Percentiles rank a stretch among this genome's conserved stretches.
These are phyloP conservation scores for Pandemis heparana DNA, from an alignment of 2,888 invertebrate species.

Conservation along the genomic window DNA sequence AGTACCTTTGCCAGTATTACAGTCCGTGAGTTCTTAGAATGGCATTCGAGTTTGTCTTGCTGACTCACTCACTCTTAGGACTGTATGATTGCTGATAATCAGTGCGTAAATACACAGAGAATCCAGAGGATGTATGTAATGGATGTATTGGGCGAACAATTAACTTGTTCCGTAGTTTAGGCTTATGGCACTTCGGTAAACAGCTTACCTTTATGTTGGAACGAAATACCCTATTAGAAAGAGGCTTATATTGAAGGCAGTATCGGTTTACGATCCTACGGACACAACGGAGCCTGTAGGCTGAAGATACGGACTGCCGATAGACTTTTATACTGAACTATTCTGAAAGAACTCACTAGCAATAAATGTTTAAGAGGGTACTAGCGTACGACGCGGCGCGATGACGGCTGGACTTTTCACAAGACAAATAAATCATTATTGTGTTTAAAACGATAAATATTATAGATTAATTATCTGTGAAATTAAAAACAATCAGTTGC, in stretches of 20 bases:
- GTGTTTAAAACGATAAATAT: too few species aligned
- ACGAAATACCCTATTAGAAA: constrained; percentile 12
- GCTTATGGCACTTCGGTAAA: constrained; percentile 7
- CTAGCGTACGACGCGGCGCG: background rate
- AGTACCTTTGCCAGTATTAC: too few species aligned
- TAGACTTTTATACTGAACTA: background rate
- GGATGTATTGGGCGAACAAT: background rate
- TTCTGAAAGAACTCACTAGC: too few species aligned
- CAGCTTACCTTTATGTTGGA: constrained; percentile 10
- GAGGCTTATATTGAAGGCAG: constrained; percentile 5
- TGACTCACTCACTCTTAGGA: too few species aligned
- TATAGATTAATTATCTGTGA: too few species aligned
- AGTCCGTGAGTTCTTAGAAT: too few species aligned
- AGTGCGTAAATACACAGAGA: background rate
- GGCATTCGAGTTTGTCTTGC: too few species aligned
- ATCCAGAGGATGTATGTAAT: too few species aligned
- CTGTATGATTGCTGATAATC: background rate
- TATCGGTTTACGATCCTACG: constrained; percentile 5
- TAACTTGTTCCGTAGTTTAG: background rate
- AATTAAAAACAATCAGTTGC: too few species aligned
- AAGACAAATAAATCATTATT: too few species aligned
- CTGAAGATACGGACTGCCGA: background rate
- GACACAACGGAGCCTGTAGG: background rate
- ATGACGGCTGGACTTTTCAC: too few species aligned
- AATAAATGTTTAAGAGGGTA: too few species aligned